These are phyloP conservation scores for Lucilia cuprina DNA, from an alignment of 1,140 invertebrate genomes.

Conservation along the genomic window DNA sequence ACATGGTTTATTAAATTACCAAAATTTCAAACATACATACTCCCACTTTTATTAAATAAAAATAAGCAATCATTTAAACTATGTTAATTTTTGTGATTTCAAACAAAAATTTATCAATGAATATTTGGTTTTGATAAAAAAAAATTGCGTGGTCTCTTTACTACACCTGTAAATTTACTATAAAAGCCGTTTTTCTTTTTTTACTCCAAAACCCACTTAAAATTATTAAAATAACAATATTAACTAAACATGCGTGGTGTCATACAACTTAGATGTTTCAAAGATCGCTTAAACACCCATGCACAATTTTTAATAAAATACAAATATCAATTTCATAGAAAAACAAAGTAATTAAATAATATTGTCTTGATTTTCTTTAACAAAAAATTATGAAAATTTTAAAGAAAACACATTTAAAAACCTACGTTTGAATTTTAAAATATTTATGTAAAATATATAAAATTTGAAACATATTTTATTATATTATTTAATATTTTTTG, in stretches of 20 bases:
- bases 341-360: background rate
- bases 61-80: background rate
- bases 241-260: background rate
- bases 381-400: no score
- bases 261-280: background rate
- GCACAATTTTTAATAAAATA: background rate
- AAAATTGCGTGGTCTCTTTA: slow-evolving; percentile 9
- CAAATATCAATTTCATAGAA: background rate
- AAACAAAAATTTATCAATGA: background rate
- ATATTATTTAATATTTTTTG: no score
- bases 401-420: background rate
- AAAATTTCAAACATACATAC: background rate
- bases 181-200: background rate
- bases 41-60: background rate
- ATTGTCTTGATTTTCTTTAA: no score
- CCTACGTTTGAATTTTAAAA: no score
- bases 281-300: background rate
- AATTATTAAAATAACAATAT: background rate
- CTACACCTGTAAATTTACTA: background rate
- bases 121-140: background rate
- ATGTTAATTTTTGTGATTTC: background rate
- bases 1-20: background rate
- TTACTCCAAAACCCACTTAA: background rate
- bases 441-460: no score
- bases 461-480: no score